These are phyloP conservation scores for Cantharis flavilabris DNA, from an alignment of 2,888 invertebrate species.

Conservation along the genomic window DNA sequence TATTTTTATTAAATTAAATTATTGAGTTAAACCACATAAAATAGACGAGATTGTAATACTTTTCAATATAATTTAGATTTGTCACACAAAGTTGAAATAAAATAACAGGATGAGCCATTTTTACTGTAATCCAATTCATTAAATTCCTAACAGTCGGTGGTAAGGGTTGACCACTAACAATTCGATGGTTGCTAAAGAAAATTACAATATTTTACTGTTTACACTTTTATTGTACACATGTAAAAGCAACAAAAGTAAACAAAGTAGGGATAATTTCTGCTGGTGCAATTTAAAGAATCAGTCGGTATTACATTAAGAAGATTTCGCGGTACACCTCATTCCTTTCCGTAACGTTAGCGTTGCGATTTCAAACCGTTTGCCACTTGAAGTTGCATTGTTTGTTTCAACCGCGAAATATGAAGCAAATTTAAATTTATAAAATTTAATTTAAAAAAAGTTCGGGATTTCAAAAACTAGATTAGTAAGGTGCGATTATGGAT, in stretches of 20 bases:
- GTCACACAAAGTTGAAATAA: background rate
- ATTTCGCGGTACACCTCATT: constrained; percentile 34
- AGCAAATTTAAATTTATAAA: background rate
- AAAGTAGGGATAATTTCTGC: constrained; percentile 34
- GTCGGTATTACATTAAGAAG: constrained; percentile 30
- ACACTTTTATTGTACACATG: background rate
- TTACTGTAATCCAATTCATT: background rate
- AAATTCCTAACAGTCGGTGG: background rate
- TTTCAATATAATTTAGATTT: background rate
- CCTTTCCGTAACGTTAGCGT: constrained; percentile 18
- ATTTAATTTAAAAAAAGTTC: background rate
- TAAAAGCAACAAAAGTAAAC: background rate
- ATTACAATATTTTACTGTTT: background rate
- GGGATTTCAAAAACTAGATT: background rate
- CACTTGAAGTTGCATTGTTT: background rate
- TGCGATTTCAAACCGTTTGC: background rate
- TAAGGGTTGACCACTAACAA: background rate
- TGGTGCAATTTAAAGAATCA: constrained; percentile 34
- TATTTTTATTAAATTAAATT: background rate
- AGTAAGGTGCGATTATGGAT: background rate
- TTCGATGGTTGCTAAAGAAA: background rate
- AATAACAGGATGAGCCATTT: background rate
- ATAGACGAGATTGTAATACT: background rate
- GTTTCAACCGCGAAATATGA: background rate
- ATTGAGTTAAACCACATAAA: background rate